Conservation (phyloP, 2,113 vertebrate species). For the Orientallactaga bullata region DNA sequence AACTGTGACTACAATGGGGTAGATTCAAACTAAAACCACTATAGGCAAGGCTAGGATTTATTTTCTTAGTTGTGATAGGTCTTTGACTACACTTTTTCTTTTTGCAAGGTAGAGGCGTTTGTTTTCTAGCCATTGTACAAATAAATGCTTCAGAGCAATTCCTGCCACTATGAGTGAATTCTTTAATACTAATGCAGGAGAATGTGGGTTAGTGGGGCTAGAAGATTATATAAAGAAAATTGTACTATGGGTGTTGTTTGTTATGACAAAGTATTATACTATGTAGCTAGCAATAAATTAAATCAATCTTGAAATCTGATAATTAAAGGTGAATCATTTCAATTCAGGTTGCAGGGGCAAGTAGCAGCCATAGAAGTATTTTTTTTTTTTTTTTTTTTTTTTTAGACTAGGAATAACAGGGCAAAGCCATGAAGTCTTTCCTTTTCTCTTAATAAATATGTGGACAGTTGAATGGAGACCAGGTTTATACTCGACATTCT, state of each 20-base stretch:
- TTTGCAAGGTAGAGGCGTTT: not conserved
- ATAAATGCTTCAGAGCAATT: not conserved
- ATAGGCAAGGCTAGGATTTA: not conserved
- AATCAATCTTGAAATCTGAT: not conserved
- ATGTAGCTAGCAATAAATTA: not conserved
- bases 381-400: not conserved
- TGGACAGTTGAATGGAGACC: not conserved
- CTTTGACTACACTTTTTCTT: not conserved
- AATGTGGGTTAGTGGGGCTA: not conserved
- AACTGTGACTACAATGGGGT: not conserved
- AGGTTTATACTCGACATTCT: not conserved
- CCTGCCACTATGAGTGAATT: not conserved
- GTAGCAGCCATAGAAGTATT: not conserved
- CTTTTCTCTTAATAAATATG: constrained; percentile 7
- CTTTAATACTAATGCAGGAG: not conserved
- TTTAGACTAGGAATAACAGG: not conserved
- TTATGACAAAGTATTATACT: not conserved
- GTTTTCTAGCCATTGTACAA: not conserved
- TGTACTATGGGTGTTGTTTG: not conserved
- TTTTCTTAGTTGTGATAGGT: not conserved
- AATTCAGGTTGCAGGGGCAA: not conserved
- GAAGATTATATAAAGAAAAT: not conserved
- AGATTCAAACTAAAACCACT: not conserved
- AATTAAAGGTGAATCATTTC: not conserved
- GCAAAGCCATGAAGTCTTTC: not conserved